Evolutionary conservation across 2,797 vertebrate species (phyloP).

Genomic region (Salmo trutta): DNA sequence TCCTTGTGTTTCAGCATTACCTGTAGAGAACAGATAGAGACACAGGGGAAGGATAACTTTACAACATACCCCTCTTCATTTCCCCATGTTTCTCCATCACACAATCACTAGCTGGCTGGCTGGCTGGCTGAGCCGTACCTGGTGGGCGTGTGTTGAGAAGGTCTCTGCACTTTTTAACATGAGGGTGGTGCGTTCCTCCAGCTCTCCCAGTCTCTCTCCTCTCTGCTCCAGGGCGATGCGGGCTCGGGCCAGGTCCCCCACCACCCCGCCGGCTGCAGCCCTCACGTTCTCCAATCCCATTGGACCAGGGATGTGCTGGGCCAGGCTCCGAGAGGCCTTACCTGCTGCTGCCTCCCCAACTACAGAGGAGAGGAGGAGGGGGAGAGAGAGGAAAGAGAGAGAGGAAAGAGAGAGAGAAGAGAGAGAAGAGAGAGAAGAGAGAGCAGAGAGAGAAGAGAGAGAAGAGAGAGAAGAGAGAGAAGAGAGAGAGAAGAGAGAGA

Average conservation of each 20-base stretch:
- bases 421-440: too few relatives aligned
- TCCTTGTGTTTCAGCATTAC: slow-evolving; percentile 98
- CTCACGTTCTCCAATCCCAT: slow-evolving; percentile 88
- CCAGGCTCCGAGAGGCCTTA: slow-evolving; percentile 91
- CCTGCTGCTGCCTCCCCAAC: slow-evolving; percentile 95
- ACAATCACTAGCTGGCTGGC: background rate
- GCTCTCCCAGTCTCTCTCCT: slow-evolving; percentile 92
- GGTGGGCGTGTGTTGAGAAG: slow-evolving; percentile 96
- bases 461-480: too few relatives aligned
- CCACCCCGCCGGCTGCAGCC: slow-evolving; percentile 86
- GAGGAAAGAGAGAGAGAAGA: slow-evolving; percentile 4
- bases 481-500: slow-evolving; percentile 9
- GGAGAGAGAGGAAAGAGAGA: slow-evolving; percentile 15
- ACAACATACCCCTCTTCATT: background rate
- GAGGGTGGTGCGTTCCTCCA: slow-evolving; percentile 92
- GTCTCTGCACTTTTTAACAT: slow-evolving; percentile 96
- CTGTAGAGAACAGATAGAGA: slow-evolving; percentile 63
- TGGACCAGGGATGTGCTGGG: slow-evolving; percentile 95
- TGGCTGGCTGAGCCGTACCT: slow-evolving; percentile 72
- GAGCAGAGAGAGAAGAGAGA: too few relatives aligned
- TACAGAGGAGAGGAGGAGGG: slow-evolving; percentile 49
- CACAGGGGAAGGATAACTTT: background rate
- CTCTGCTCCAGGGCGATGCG: slow-evolving; percentile 94
- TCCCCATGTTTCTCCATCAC: too few relatives aligned
- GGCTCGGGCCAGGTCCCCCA: slow-evolving; percentile 89